Conservation (phyloP, 1,140 invertebrate genomes). For the Diprion similis region DNA sequence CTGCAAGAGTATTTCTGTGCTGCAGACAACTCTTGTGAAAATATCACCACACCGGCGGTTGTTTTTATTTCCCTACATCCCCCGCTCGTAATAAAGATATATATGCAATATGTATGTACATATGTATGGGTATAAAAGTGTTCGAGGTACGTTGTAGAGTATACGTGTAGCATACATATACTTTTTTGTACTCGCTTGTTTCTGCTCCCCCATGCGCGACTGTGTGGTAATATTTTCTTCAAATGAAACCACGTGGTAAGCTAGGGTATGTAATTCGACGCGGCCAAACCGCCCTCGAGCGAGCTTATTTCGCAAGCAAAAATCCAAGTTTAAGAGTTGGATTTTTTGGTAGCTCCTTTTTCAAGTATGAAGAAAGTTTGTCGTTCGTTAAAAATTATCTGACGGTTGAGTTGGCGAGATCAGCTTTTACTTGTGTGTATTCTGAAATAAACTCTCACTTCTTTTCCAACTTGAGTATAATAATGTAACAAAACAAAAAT, state of each 20-base stretch:
- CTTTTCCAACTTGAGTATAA: no score
- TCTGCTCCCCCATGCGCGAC: neutral
- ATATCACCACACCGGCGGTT: neutral
- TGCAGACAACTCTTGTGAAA: neutral
- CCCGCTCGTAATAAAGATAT: neutral
- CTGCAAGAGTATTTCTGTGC: neutral
- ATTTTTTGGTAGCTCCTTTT: no score
- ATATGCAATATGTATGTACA: no score
- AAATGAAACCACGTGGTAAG: constrained; percentile 5
- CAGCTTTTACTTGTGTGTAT: no score
- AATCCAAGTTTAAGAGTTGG: no score
- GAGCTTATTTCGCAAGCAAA: neutral
- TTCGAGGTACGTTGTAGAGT: no score
- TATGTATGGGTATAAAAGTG: neutral
- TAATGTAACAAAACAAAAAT: no score
- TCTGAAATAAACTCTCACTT: no score
- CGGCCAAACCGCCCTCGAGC: neutral
- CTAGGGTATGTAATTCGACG: neutral
- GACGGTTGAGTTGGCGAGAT: no score
- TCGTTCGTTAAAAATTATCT: no score
- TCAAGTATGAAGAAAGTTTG: no score
- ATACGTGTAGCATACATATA: no score
- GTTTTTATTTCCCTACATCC: constrained; percentile 7
- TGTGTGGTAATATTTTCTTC: neutral
- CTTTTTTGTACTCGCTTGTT: neutral